A percentile compares a stretch with the other conserved stretches of the same genome.
phyloP scores from a whole-genome alignment of 2,797 vertebrate genomes.

The Muraenolepis orangiensis region DNA sequence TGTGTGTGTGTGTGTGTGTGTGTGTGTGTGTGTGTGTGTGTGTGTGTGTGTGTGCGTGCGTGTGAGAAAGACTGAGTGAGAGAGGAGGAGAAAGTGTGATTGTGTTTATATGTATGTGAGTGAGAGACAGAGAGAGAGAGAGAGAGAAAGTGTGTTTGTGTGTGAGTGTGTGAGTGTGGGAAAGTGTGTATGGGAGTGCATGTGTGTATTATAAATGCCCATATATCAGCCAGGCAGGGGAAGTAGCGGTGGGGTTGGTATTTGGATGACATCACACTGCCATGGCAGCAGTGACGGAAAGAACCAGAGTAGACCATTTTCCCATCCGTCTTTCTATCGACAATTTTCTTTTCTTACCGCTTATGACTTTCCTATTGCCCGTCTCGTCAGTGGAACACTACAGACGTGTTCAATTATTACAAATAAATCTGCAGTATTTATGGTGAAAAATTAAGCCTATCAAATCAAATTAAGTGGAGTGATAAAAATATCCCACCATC shows the following conservation, averaged over 20 bases:
- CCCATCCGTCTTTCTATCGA: neutral
- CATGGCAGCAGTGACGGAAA: constrained; percentile 20
- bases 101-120: neutral
- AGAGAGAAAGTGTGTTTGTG: neutral
- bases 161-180: neutral
- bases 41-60: neutral
- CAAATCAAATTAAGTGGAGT: neutral
- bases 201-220: neutral
- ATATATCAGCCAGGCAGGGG: constrained; percentile 1
- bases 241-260: constrained; percentile 41
- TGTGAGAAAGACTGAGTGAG: neutral
- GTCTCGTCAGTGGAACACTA: neutral
- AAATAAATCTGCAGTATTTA: neutral
- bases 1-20: too few species aligned
- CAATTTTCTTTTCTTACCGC: neutral
- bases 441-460: neutral
- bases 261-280: constrained; percentile 48
- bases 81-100: neutral
- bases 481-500: neutral
- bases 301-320: neutral
- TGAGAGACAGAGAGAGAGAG: neutral
- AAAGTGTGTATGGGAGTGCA: neutral
- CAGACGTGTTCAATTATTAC: neutral
- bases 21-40: neutral
- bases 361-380: neutral